Percentiles rank a stretch among this genome's conserved stretches.
These are phyloP conservation scores for Macropis europaea DNA, from an alignment of 2,888 invertebrate genomes.

Conservation along the genomic window DNA sequence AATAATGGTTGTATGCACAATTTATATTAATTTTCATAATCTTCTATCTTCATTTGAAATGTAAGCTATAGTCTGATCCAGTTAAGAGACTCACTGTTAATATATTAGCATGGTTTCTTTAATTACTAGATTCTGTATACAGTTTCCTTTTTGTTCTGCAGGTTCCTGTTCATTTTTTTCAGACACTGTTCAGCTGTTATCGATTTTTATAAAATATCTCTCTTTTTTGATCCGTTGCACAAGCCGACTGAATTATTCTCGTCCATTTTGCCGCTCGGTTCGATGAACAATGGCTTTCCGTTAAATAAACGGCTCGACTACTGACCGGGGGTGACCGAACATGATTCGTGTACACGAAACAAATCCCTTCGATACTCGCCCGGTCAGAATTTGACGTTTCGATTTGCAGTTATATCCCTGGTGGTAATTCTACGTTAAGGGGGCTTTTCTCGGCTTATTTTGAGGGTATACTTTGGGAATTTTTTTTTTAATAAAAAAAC, in stretches of 20 bases:
- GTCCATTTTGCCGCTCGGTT: constrained; percentile 18
- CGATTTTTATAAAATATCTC: too few relatives aligned
- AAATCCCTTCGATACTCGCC: constrained; percentile 12
- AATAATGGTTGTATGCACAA: too few relatives aligned
- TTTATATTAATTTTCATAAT: too few relatives aligned
- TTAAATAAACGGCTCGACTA: constrained; percentile 15
- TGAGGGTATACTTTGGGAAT: too few relatives aligned
- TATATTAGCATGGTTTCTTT: too few relatives aligned
- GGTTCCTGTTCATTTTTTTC: background rate
- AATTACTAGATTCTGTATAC: too few relatives aligned
- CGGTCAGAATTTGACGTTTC: constrained; percentile 1
- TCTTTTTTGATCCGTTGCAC: constrained; percentile 18
- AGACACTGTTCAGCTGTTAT: too few relatives aligned
- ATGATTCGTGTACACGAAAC: background rate
- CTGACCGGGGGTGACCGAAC: constrained; percentile 5
- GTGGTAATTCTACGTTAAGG: constrained; percentile 1
- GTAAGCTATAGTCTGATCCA: too few relatives aligned
- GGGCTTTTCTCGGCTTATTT: too few relatives aligned
- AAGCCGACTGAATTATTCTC: constrained; percentile 25
- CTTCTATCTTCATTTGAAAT: too few relatives aligned
- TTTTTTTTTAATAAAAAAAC: too few relatives aligned
- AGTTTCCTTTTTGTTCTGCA: background rate
- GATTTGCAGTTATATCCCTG: constrained; percentile 8
- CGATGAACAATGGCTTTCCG: constrained; percentile 12
- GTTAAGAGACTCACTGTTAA: too few relatives aligned